Evolutionary conservation across 2,888 invertebrate genomes (phyloP).

Genomic region (Ischnura elegans): DNA sequence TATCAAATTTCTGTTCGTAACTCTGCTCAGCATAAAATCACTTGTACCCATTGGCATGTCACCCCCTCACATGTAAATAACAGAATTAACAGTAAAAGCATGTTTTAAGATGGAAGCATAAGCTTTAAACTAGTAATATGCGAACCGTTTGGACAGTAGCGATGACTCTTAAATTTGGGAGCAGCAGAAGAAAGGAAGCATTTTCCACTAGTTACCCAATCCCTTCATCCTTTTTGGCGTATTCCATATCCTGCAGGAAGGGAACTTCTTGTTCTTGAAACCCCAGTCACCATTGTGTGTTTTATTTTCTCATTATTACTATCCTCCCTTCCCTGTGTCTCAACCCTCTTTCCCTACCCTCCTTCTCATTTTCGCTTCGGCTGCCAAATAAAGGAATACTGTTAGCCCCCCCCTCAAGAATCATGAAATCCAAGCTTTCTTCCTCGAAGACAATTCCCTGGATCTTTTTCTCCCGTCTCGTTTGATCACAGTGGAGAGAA

Average conservation of each 20-base stretch:
- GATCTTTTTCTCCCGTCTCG: not conserved
- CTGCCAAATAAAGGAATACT: not conserved
- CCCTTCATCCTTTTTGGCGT: no score
- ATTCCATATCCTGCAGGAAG: not conserved
- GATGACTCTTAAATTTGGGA: no score
- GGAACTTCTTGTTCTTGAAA: not conserved
- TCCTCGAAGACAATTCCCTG: not conserved
- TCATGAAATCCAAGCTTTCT: not conserved
- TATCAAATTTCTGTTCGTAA: no score
- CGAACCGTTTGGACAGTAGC: no score
- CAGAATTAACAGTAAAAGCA: no score
- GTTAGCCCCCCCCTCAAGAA: not conserved
- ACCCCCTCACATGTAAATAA: no score
- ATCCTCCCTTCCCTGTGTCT: not conserved
- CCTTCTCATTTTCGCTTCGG: not conserved
- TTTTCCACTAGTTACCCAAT: not conserved
- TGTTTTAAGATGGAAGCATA: no score
- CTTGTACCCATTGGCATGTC: no score
- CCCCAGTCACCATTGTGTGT: not conserved
- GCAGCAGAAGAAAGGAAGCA: no score
- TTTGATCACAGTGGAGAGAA: not conserved
- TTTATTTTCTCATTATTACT: constrained; percentile 1
- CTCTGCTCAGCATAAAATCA: no score
- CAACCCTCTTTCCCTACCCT: not conserved
- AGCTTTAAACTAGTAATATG: no score